Evolutionary conservation across 2,888 invertebrate species (phyloP), one percentile per base, ranked within the genome.

Genomic region (Hirtodrosophila duncani): DNA sequence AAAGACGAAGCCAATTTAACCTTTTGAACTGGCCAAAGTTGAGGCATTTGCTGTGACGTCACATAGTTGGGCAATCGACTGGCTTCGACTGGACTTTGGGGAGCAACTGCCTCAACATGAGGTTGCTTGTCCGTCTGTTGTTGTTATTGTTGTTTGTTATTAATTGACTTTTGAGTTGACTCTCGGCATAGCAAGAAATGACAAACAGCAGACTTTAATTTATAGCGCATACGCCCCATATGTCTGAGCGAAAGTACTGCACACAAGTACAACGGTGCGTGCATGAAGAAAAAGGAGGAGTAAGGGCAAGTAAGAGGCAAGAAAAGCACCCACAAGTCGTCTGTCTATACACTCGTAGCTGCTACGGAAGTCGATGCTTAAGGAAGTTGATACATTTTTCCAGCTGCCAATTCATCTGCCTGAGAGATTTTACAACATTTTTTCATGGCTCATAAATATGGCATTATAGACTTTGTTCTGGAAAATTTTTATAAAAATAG

Each of bases 151-250:
- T 61, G 70, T 37, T 41, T 67, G 77, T 75, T 81, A 79, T 75
- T 75, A 75, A 81, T 75, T 81, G 75, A 81, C 75, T 75, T 81
- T 81, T 75, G 69, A 79, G 80, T 81, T 75, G 75, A 81, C 81
- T 75, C 60, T 51, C 60, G 46, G 69, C 52, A n/a, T n/a, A n/a
- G n/a, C n/a, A n/a, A n/a, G 51, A 78, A 79, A 75, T 64, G 72
- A 53, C 74, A 78, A 79, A 75, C 61, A 80, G 52, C 74, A 65
- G 69, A 44, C 56, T 71, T 79, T 79, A 79, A 75, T 79, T 75
- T 75, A 75, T 81, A 58, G 66, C 68, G 56, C 68, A 75, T 81
- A 79, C 75, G 80, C 80, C 80, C 75, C 67, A 67, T 55, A n/a
- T 63, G 75, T 53, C 66, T 53, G 43, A 48, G 11, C n/a, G n/a